phyloP scores from a whole-genome alignment of 2,888 invertebrate species.

The Apoderus coryli region DNA sequence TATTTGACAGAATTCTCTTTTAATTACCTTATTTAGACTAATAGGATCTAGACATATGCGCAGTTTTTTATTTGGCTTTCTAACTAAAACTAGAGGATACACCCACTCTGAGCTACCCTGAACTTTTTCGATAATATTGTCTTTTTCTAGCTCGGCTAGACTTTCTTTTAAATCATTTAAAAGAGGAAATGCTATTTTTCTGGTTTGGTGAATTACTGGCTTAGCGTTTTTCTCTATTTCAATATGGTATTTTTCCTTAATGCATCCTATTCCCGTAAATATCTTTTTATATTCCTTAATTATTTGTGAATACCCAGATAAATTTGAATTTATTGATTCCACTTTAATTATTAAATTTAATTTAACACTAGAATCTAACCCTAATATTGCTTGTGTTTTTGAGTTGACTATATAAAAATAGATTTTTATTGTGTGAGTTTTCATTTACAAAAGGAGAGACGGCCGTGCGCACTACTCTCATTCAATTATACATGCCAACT shows the following conservation, averaged over 20 bases:
- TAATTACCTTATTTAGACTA: slow-evolving; percentile 14
- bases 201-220: slow-evolving; percentile 13
- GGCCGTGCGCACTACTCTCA: too few species aligned
- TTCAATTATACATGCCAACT: too few species aligned
- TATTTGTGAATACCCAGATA: too few species aligned
- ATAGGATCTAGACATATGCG: slow-evolving; percentile 17
- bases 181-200: slow-evolving; percentile 16
- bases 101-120: slow-evolving; percentile 15
- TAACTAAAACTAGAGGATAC: slow-evolving; percentile 17
- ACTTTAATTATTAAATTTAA: too few species aligned
- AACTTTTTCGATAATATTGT: slow-evolving; percentile 13
- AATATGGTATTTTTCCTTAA: slow-evolving; percentile 14
- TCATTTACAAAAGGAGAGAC: too few species aligned
- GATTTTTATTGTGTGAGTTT: too few species aligned
- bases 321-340: too few species aligned
- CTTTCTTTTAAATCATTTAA: slow-evolving; percentile 13
- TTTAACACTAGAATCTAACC: too few species aligned
- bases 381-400: too few species aligned
- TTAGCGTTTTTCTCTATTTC: slow-evolving; percentile 10
- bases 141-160: slow-evolving; percentile 13
- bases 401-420: too few species aligned
- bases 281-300: slow-evolving; percentile 14
- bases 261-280: slow-evolving; percentile 17
- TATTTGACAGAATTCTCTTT: slow-evolving; percentile 12
- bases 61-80: slow-evolving; percentile 14